A percentile compares a stretch with the other conserved stretches of the same genome.
These are phyloP conservation scores for Noctua pronuba DNA, from an alignment of 2,888 invertebrate genomes.

Conservation along the genomic window DNA sequence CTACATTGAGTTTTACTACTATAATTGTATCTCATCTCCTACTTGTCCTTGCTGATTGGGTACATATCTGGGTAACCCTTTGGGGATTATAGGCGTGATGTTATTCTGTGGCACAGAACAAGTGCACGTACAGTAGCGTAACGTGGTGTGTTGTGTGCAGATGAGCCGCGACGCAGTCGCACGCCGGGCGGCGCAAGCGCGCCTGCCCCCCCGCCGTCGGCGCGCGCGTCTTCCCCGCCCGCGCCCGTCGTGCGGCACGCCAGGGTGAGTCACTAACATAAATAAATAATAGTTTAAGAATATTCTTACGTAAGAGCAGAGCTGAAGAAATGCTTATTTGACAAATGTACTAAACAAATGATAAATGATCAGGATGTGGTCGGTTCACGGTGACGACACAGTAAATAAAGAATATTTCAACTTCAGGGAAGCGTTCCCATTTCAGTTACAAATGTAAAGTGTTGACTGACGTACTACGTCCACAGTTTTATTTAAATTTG, in stretches of 20 bases:
- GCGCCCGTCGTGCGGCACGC: constrained; percentile 52
- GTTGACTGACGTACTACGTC: neutral
- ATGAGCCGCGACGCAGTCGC: constrained; percentile 71
- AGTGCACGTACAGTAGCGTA: neutral
- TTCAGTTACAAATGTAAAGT: neutral
- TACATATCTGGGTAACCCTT: neutral
- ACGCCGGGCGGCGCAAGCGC: constrained; percentile 62
- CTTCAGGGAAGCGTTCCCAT: too few relatives aligned
- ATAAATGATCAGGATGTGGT: neutral
- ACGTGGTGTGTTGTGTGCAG: constrained; percentile 51
- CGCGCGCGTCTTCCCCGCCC: neutral
- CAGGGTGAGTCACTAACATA: constrained; percentile 47
- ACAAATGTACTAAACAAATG: neutral
- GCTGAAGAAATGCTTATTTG: neutral
- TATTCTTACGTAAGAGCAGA: neutral
- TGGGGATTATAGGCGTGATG: neutral
- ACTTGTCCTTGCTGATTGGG: neutral
- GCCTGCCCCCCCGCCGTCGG: constrained; percentile 49
- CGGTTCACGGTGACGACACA: neutral
- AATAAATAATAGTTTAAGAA: neutral
- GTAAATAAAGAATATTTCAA: neutral
- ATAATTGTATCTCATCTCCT: too few relatives aligned
- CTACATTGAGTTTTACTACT: too few relatives aligned
- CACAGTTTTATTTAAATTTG: neutral
- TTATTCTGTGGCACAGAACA: neutral